These are phyloP conservation scores for Campoletis raptor DNA, from an alignment of 2,888 invertebrate species.

Conservation along the genomic window DNA sequence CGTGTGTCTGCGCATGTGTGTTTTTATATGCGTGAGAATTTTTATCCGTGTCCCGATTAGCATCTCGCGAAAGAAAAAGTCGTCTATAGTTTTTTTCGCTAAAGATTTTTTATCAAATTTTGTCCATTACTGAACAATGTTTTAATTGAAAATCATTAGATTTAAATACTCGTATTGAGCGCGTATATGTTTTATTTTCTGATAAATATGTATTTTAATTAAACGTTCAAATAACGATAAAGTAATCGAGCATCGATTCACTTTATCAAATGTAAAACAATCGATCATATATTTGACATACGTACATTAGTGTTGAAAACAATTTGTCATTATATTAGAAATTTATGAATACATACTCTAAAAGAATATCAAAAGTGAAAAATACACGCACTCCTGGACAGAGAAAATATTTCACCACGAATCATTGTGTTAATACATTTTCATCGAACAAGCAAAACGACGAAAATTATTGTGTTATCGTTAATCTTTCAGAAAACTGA, in stretches of 20 bases:
- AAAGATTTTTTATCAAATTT: neutral
- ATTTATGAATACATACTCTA: neutral
- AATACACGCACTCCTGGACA: neutral
- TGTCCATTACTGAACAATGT: neutral
- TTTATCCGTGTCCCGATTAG: slow-evolving; percentile 41
- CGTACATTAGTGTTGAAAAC: neutral
- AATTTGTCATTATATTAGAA: neutral
- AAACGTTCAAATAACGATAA: neutral
- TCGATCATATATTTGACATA: neutral
- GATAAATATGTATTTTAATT: neutral
- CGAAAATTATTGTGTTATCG: neutral
- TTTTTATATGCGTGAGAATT: slow-evolving; percentile 23
- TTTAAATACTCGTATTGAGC: neutral
- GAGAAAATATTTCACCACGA: neutral
- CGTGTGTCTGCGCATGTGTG: slow-evolving; percentile 6
- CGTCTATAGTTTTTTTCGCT: slow-evolving; percentile 1
- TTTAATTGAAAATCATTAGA: neutral
- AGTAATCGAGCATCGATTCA: neutral
- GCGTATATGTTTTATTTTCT: neutral
- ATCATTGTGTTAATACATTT: neutral
- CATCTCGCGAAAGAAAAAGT: slow-evolving; percentile 30
- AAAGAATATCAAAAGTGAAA: neutral
- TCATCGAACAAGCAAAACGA: neutral
- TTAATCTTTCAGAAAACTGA: neutral
- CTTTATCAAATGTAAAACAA: neutral